A percentile compares a stretch with the other conserved stretches of the same genome.
phyloP scores from a whole-genome alignment of 2,113 vertebrate species.

The Hipposideros armiger region DNA sequence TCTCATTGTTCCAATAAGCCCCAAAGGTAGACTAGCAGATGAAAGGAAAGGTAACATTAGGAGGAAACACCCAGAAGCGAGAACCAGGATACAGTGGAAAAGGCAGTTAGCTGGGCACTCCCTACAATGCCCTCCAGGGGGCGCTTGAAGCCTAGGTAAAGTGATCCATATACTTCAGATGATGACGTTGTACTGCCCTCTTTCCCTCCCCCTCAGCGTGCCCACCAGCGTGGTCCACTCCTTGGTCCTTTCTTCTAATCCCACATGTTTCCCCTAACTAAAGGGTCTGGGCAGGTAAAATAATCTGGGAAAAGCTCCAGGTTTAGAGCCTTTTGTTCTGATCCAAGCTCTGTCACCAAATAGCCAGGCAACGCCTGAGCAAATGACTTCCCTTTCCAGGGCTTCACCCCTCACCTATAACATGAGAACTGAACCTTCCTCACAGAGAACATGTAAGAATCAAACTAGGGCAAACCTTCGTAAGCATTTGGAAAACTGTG shows the following conservation, averaged over 20 bases:
- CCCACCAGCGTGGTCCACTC: not conserved
- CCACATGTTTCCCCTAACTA: not conserved
- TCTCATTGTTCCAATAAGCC: not conserved
- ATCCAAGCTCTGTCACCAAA: not conserved
- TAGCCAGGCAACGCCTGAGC: not conserved
- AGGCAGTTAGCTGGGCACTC: not conserved
- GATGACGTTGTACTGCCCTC: rapidly evolving
- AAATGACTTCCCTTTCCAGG: not conserved
- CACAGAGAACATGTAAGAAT: not conserved
- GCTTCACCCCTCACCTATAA: not conserved
- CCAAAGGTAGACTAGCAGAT: not conserved
- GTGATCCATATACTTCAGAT: rapidly evolving
- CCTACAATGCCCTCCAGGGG: not conserved
- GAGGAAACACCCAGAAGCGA: not conserved
- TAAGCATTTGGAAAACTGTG: not conserved
- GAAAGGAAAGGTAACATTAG: not conserved
- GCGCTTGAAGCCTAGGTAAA: not conserved
- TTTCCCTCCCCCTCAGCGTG: rapidly evolving
- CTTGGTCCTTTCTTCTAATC: not conserved
- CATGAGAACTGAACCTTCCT: not conserved
- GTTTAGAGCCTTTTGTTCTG: not conserved
- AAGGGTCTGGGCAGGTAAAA: not conserved
- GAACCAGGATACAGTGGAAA: rapidly evolving
- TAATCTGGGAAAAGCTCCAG: not conserved
- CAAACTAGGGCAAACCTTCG: no score